These are phyloP conservation scores for Cephus pulcher DNA, from an alignment of 2,888 invertebrate genomes.

Conservation along the genomic window DNA sequence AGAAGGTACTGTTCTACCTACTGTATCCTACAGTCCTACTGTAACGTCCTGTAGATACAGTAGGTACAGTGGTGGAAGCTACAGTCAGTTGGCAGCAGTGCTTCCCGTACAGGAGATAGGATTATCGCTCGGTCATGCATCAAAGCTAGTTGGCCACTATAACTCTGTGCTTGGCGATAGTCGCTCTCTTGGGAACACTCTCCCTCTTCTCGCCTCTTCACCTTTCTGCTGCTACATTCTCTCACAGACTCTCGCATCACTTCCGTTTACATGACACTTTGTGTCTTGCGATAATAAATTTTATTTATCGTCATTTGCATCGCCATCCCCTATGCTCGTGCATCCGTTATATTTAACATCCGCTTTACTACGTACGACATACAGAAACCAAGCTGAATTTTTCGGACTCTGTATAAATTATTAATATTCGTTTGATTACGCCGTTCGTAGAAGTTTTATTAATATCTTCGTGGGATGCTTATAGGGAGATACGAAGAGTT, in stretches of 20 bases:
- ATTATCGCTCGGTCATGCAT: slow-evolving; percentile 48
- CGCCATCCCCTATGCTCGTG: background rate
- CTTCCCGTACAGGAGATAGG: slow-evolving; percentile 31
- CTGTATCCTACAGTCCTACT: background rate
- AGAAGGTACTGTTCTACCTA: background rate
- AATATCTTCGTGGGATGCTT: background rate
- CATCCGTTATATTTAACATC: background rate
- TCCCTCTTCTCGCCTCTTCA: slow-evolving; percentile 16
- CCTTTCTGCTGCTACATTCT: slow-evolving; percentile 12
- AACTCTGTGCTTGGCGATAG: slow-evolving; percentile 10
- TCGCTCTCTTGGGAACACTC: slow-evolving; percentile 16
- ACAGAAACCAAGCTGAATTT: background rate
- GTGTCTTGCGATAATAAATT: background rate
- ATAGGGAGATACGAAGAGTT: background rate
- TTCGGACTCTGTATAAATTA: background rate
- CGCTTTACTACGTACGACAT: background rate
- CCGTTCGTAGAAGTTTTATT: background rate
- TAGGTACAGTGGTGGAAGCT: slow-evolving; percentile 11
- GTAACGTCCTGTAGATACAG: slow-evolving; percentile 1
- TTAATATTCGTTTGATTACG: background rate
- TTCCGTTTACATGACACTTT: background rate
- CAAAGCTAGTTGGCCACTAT: slow-evolving; percentile 39
- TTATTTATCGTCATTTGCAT: background rate
- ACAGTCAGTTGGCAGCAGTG: slow-evolving; percentile 4
- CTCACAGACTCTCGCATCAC: background rate